These are phyloP conservation scores for Dryomyza anilis DNA, from an alignment of 2,888 invertebrate genomes.

Conservation along the genomic window DNA sequence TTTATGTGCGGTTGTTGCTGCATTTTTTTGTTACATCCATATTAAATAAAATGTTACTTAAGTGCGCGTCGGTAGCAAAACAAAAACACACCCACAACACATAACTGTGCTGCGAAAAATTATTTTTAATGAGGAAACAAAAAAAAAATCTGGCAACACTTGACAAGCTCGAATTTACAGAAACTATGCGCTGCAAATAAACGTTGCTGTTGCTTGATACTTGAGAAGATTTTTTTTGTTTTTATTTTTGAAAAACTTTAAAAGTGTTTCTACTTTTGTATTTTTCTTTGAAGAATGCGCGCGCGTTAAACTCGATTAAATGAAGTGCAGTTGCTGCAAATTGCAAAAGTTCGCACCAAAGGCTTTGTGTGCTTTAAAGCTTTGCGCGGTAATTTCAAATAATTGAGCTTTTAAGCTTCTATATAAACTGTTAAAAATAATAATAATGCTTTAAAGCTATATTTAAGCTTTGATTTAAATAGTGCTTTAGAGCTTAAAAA, in stretches of 20 bases:
- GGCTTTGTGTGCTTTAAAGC: too few relatives aligned
- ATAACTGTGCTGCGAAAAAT: background rate
- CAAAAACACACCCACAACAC: constrained; percentile 1
- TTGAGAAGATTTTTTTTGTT: constrained; percentile 16
- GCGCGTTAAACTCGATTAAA: constrained; percentile 8
- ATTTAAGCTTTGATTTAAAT: background rate
- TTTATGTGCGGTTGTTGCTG: background rate
- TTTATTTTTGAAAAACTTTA: too few relatives aligned
- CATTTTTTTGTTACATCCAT: background rate
- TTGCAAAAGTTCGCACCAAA: too few relatives aligned
- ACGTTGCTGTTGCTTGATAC: too few relatives aligned
- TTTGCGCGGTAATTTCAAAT: too few relatives aligned
- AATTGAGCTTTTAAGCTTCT: too few relatives aligned
- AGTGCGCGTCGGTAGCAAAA: background rate
- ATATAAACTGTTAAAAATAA: too few relatives aligned
- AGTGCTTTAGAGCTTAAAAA: background rate
- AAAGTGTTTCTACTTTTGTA: too few relatives aligned
- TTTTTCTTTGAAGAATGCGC: background rate
- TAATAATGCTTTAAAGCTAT: too few relatives aligned
- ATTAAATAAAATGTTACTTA: constrained; percentile 8
- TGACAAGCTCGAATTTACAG: too few relatives aligned
- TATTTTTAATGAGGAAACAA: constrained; percentile 23
- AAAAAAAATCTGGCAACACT: background rate
- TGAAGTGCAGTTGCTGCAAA: background rate
- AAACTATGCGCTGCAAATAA: too few relatives aligned